phyloP scores from a whole-genome alignment of 2,113 vertebrate genomes.

The Coracopsis vasa region DNA sequence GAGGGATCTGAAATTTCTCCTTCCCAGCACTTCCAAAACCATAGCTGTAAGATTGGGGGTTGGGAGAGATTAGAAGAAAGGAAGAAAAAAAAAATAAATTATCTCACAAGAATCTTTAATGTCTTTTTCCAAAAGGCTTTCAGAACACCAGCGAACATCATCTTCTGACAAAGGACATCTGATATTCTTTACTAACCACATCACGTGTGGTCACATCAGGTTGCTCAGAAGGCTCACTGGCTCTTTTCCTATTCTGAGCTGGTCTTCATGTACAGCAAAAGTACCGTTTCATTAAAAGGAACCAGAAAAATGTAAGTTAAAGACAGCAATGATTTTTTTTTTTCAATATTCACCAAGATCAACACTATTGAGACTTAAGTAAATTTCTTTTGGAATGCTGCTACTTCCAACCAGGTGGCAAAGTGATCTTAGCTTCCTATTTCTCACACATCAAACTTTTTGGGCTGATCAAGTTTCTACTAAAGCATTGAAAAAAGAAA shows the following conservation, averaged over 20 bases:
- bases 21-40: constrained; percentile 87
- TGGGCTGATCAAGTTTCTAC: not conserved
- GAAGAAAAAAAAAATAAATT: not conserved
- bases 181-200: not conserved
- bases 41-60: constrained; percentile 74
- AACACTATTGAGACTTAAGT: not conserved
- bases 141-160: not conserved
- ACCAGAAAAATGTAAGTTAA: not conserved
- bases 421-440: not conserved
- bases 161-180: not conserved
- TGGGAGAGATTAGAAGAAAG: not conserved
- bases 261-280: not conserved
- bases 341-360: not conserved
- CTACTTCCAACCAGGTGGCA: not conserved
- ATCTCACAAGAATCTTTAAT: not conserved
- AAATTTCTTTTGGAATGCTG: not conserved
- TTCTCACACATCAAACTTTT: not conserved
- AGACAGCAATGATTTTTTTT: not conserved
- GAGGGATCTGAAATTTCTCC: constrained; percentile 85
- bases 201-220: not conserved
- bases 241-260: not conserved
- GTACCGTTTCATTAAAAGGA: not conserved
- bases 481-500: not conserved
- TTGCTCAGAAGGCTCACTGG: not conserved
- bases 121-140: not conserved